Base-by-base conservation (phyloP, 1,140 invertebrate species). In the Potamilus streckersoni region DNA sequence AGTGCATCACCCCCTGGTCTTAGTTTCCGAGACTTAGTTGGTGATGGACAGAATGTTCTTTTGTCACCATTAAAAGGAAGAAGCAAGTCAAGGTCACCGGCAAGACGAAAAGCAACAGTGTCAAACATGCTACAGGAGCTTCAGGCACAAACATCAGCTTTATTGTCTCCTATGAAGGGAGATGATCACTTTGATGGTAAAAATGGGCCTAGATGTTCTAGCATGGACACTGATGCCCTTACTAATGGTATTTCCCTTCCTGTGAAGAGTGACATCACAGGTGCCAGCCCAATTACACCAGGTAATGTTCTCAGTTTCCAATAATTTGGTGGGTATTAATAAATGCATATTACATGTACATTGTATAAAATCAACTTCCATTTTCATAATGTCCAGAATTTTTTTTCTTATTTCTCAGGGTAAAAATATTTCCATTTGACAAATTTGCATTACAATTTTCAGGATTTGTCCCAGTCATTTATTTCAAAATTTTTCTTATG, bases 1-100 rank as follows among this genome's bases (percentile, higher is more conserved):
- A 72, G 70, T 72, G 70, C 73, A 4, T 71, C 75, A 13, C 69
- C 75, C 13, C 75, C 75, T 23, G 75, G 75, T 17, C 75, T 77
- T 17, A 77, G 70, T 17, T 77, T 62, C 49, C 67, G 68, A 27
- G 75, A 77, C 59, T 58, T 77, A 17, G 69, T 77, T 23, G 75
- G 75, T 4, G 70, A 72, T 49, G 38, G 38, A 49, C 38, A 49
- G 38, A 49, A 49, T 1, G 5, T 49, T 49, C 2, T 49, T 49
- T 49, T 49, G 6, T 49, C 38, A 49, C 38, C 38, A 4, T 49
- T 49, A 49, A 49, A 49, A 49, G 38, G 38, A 8, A 49, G 11
- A 49, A 49, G 38, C 38, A 49, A 49, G 38, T 49, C 38, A 49
- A 49, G 38, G 38, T 49, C 38, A 49, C 38, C 38, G 11, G 38